These are phyloP conservation scores for Morphnarchus princeps DNA, from an alignment of 2,113 vertebrate genomes.

Conservation along the genomic window DNA sequence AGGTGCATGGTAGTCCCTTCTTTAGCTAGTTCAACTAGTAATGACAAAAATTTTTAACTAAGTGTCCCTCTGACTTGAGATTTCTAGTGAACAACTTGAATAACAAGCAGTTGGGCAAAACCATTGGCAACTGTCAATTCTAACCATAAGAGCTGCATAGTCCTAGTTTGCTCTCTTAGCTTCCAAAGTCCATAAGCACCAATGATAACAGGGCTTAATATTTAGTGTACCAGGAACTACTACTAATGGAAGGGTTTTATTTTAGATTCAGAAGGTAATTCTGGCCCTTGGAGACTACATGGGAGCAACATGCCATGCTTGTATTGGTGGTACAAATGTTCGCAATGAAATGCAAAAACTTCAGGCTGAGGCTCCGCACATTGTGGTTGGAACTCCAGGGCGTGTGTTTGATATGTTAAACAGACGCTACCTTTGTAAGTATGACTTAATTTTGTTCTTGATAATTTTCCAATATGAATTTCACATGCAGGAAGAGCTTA, in stretches of 20 bases:
- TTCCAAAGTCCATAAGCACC: not conserved
- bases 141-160: no score
- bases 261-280: slow-evolving; percentile 88
- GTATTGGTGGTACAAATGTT: slow-evolving; percentile 88
- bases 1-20: not conserved
- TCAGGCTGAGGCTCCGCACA: slow-evolving; percentile 86
- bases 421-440: slow-evolving; percentile 87
- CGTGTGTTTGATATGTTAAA: slow-evolving; percentile 90
- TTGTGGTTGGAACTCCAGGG: slow-evolving; percentile 88
- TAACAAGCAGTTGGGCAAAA: not conserved
- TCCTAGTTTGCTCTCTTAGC: not conserved
- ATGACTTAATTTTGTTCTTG: not conserved
- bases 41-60: rapidly evolving
- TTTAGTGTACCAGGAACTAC: not conserved
- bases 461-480: rapidly evolving
- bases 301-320: slow-evolving; percentile 89
- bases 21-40: not conserved
- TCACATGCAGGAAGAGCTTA: not conserved
- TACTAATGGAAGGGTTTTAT: not conserved
- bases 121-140: not conserved
- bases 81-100: not conserved
- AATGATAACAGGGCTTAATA: not conserved
- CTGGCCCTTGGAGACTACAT: slow-evolving; percentile 89
- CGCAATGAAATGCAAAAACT: slow-evolving; percentile 89
- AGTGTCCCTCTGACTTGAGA: rapidly evolving